Base-by-base conservation (phyloP, 1,140 invertebrate species). In the Periplaneta americana region DNA sequence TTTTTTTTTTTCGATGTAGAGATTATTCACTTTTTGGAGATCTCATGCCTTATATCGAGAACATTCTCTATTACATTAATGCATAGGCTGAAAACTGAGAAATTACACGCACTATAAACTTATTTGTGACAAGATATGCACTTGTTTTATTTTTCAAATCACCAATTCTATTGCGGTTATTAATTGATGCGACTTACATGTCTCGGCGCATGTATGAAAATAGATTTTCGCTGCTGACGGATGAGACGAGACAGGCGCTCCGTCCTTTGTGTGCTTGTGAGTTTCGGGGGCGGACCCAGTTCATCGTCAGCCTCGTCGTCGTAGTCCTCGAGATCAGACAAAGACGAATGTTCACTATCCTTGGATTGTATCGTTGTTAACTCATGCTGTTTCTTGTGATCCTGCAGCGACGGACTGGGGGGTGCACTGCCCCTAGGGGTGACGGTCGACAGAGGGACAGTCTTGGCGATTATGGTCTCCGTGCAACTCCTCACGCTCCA, bases 381-480 rank as follows among this genome's bases (percentile, higher is more conserved):
- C 22, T 35, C 32, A 22, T 28, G 75, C 32, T 75, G 75, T 17
- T 33, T 28, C 17, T 35, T 33, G 15, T 33, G 75, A 11, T 66
- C 48, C 28, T 66, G 22, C 11, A 66, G n/a, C n/a, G n/a, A n/a
- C 32, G 75, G 75, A n/a, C 75, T 66, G 22, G 75, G 34, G 4
- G 75, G 75, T 10, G 32, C 75, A 15, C 75, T 33, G 15, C 32
- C 75, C 3, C 88, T 81, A n/a, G 75, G 75, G 2, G 48, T 74
- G 0, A 95, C 93, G 0, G 94, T 95, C 82, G 93, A 93, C 31
- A 95, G 84, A 0, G 94, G 94, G 10, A 95, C 92, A 9, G 92
- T 91, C 82, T 91, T 89, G 5, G 94, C 93, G 22, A 95, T 91
- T 80, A 94, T 86, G 36, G 91, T 92, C 85, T 94, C 92, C 82